Percentiles rank a stretch among this genome's conserved stretches.
Conservation (phyloP, 2,888 invertebrate species). For the Archips crataeganus region DNA sequence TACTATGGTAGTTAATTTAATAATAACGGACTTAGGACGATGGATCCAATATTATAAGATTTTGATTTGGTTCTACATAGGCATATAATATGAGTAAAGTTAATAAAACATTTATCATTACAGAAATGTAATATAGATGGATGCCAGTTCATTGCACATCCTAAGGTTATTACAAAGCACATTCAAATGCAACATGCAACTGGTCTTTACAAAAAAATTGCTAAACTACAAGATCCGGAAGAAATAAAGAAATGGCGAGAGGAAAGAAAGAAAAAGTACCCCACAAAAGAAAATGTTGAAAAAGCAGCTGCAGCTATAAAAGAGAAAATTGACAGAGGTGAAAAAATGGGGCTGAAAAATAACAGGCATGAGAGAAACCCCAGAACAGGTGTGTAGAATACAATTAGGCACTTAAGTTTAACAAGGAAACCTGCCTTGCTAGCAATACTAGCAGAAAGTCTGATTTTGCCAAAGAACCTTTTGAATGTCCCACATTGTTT, state of each 20-base stretch:
- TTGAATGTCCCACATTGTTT: no score
- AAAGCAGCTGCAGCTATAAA: conserved; percentile 87
- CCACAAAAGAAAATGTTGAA: conserved; percentile 89
- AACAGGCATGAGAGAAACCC: conserved; percentile 59
- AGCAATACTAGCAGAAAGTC: no score
- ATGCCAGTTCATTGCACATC: conserved; percentile 92
- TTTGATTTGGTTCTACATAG: no score
- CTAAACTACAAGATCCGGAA: conserved; percentile 90
- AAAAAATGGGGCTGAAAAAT: conserved; percentile 86
- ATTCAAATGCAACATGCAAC: conserved; percentile 93
- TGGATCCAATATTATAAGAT: no score
- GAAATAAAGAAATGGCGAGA: conserved; percentile 94
- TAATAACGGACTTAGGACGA: no score
- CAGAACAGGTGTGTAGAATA: conserved; percentile 46
- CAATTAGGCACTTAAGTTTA: no score
- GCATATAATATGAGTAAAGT: neutral
- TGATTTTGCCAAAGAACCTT: no score
- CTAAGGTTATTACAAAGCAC: conserved; percentile 92
- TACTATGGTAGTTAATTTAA: no score
- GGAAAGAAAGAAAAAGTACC: conserved; percentile 92
- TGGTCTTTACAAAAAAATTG: conserved; percentile 93
- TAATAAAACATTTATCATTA: conserved; percentile 51
- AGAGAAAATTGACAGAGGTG: conserved; percentile 91
- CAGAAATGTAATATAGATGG: conserved; percentile 92
- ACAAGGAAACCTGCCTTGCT: no score